Evolutionary conservation across 2,888 invertebrate species (phyloP).

Genomic region (Aphidoletes aphidimyza): DNA sequence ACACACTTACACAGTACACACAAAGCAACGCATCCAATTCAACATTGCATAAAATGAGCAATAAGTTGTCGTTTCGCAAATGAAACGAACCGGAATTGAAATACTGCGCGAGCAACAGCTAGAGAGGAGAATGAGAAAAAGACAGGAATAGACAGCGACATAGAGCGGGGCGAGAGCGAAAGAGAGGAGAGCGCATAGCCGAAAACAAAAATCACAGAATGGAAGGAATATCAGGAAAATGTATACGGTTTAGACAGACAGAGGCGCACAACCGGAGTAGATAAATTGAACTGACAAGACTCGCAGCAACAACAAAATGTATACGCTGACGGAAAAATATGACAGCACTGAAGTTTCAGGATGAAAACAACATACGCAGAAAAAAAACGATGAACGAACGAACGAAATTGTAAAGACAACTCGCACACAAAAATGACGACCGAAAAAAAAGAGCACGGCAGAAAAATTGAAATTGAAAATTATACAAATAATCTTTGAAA

Average conservation of each 20-base stretch:
- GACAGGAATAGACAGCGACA: not conserved
- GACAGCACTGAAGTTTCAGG: conserved; percentile 33
- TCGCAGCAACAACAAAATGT: not conserved
- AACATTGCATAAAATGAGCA: conserved; percentile 51
- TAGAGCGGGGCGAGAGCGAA: not conserved
- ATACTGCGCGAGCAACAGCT: not conserved
- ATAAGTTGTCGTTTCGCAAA: conserved; percentile 37
- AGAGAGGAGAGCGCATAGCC: not conserved
- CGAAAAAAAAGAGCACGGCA: not conserved
- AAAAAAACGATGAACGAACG: not conserved
- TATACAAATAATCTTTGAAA: conserved; percentile 46
- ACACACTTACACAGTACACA: not conserved
- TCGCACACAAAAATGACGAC: not conserved
- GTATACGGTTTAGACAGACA: conserved; percentile 33
- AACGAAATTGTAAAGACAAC: not conserved
- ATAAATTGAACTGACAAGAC: conserved; percentile 49
- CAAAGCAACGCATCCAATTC: conserved; percentile 18
- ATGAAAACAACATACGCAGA: not conserved
- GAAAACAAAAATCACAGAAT: conserved; percentile 6
- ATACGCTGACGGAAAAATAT: conserved; percentile 45
- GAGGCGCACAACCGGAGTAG: conserved; percentile 44
- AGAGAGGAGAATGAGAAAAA: not conserved
- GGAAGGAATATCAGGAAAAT: conserved; percentile 35
- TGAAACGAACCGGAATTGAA: conserved; percentile 49
- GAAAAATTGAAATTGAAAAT: conserved; percentile 1